Conservation (phyloP, 2,888 invertebrate species). For the Neoaliturus tenellus region DNA sequence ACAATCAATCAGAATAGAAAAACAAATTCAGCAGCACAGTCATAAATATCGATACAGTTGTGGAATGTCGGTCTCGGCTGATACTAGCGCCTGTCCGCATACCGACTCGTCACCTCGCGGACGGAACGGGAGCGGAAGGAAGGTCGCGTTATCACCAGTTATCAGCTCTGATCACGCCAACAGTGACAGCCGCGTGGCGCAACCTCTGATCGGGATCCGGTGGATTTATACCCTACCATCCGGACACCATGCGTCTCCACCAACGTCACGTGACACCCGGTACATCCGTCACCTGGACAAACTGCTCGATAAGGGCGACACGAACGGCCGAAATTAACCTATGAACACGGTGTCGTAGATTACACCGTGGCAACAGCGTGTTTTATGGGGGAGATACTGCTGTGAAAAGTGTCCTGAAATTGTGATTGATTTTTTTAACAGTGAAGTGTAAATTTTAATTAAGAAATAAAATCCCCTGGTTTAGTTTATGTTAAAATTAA, state of each 20-base stretch:
- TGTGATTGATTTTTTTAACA: too few species aligned
- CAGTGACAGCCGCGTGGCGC: background rate
- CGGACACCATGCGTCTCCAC: background rate
- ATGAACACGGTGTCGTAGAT: constrained; percentile 31
- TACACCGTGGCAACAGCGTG: background rate
- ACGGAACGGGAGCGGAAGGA: constrained; percentile 33
- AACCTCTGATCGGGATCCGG: background rate
- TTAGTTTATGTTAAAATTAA: too few species aligned
- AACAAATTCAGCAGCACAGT: too few species aligned
- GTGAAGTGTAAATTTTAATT: too few species aligned
- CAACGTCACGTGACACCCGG: background rate
- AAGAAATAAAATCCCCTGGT: too few species aligned
- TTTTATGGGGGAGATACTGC: background rate
- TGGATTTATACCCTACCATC: constrained; percentile 6
- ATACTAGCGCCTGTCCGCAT: too few species aligned
- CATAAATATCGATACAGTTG: too few species aligned
- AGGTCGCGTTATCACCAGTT: constrained; percentile 1
- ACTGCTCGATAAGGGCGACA: constrained; percentile 1
- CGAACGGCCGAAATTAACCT: constrained; percentile 20
- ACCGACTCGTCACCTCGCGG: background rate
- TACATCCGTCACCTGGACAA: background rate
- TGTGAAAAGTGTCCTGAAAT: too few species aligned
- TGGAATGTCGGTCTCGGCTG: background rate
- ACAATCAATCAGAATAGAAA: too few species aligned
- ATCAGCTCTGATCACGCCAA: background rate